Conservation (phyloP, 2,797 vertebrate species). For the Chaetodon trifasciatus region DNA sequence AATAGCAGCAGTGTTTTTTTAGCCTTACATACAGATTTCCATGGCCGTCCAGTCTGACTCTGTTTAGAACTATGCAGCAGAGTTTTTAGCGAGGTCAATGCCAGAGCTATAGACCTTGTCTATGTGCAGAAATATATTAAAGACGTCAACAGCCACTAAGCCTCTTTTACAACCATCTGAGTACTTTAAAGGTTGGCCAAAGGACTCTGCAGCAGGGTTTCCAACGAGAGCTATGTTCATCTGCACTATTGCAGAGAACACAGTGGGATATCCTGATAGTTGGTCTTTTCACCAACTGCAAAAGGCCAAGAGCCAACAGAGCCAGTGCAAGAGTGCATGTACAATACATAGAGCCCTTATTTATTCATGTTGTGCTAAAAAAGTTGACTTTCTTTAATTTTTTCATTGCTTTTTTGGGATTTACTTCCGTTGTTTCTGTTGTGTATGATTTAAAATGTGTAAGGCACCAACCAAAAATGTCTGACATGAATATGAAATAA, state of each 20-base stretch:
- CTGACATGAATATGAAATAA: constrained; percentile 14
- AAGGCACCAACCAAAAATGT: background rate
- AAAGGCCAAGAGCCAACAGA: constrained; percentile 18
- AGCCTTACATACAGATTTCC: constrained; percentile 62
- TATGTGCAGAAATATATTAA: constrained; percentile 58
- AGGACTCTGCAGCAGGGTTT: constrained; percentile 47
- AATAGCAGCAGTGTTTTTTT: constrained; percentile 54
- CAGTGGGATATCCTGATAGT: constrained; percentile 25
- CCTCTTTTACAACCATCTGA: constrained; percentile 60
- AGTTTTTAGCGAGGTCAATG: constrained; percentile 59
- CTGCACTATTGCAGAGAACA: constrained; percentile 25
- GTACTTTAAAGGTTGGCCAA: constrained; percentile 58
- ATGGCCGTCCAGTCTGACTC: constrained; percentile 22
- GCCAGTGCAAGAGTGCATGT: background rate
- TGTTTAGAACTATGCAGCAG: constrained; percentile 35
- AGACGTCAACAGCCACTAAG: constrained; percentile 61
- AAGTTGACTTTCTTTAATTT: background rate
- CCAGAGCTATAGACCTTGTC: constrained; percentile 44
- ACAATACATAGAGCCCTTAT: background rate
- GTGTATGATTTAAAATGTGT: background rate
- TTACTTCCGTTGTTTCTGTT: background rate
- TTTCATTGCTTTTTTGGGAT: background rate
- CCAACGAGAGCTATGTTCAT: constrained; percentile 32
- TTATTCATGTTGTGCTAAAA: background rate
- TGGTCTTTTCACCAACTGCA: constrained; percentile 11